These are phyloP conservation scores for Lasioglossum calceatum DNA, from an alignment of 2,888 invertebrate genomes.

Conservation along the genomic window DNA sequence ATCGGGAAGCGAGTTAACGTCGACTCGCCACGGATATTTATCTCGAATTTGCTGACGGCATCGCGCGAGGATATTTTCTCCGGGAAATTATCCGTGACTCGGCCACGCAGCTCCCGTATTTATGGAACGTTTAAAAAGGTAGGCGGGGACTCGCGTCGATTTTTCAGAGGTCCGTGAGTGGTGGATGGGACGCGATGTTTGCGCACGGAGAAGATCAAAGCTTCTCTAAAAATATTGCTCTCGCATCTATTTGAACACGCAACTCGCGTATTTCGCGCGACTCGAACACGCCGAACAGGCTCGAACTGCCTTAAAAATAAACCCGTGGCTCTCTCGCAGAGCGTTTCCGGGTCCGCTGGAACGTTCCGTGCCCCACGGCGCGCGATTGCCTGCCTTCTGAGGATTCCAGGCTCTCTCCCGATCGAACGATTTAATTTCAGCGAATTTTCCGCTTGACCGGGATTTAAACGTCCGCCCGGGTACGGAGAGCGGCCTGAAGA, in stretches of 20 bases:
- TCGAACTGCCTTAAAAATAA: conserved; percentile 20
- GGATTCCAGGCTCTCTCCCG: neutral
- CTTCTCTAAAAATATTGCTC: conserved; percentile 48
- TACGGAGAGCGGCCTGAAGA: conserved; percentile 15
- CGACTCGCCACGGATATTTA: neutral
- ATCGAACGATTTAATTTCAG: conserved; percentile 26
- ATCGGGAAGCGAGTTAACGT: conserved; percentile 12
- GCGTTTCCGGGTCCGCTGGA: conserved; percentile 4
- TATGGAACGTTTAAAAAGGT: neutral
- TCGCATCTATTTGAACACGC: conserved; percentile 4
- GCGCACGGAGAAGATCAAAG: conserved; percentile 41
- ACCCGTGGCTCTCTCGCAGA: neutral
- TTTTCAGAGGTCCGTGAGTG: neutral
- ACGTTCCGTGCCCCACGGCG: neutral
- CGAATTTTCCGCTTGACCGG: conserved; percentile 18
- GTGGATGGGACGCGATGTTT: conserved; percentile 30
- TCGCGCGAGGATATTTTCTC: neutral
- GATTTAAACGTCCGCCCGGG: conserved; percentile 38
- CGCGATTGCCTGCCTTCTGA: neutral
- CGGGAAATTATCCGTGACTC: conserved; percentile 21
- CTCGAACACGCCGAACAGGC: neutral
- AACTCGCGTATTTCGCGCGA: neutral
- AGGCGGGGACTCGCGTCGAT: neutral
- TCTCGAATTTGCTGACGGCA: neutral
- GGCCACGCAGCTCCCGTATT: neutral